A percentile compares a stretch with the other conserved stretches of the same genome.
These are phyloP conservation scores for Pristis pectinata DNA, from an alignment of 2,797 vertebrate genomes.

Conservation along the genomic window DNA sequence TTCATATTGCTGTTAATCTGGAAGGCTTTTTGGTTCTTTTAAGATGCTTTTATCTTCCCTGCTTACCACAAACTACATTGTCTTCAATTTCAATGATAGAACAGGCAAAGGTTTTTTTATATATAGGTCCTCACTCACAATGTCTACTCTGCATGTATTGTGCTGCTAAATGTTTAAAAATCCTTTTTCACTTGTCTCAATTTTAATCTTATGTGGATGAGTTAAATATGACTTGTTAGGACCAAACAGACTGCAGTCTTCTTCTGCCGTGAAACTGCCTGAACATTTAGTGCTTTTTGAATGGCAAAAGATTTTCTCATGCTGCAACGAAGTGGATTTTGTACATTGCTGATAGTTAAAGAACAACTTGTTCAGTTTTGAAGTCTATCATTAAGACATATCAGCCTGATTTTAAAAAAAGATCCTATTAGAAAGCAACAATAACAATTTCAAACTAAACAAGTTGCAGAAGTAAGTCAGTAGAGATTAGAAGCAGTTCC, in stretches of 20 bases:
- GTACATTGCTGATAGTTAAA: slow-evolving; percentile 7
- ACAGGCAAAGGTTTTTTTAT: background rate
- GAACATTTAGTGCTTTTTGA: background rate
- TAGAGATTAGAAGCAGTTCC: background rate
- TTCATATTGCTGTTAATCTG: background rate
- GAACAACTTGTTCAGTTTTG: background rate
- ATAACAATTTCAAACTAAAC: background rate
- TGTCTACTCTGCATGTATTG: background rate
- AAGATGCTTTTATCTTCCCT: background rate
- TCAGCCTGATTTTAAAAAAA: background rate
- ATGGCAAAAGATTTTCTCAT: background rate
- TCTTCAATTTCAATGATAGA: background rate
- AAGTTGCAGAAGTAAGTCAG: background rate
- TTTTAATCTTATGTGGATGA: background rate
- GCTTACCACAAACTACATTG: too few relatives aligned
- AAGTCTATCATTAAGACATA: background rate
- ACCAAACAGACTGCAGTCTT: background rate
- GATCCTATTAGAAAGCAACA: background rate
- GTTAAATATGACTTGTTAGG: background rate
- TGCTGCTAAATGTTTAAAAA: background rate
- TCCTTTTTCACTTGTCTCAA: background rate
- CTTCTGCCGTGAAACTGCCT: background rate
- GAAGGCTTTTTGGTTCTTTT: background rate
- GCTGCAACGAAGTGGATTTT: background rate
- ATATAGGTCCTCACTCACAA: background rate